A percentile compares a stretch with the other conserved stretches of the same genome.
These are phyloP conservation scores for Solenopsis invicta DNA, from an alignment of 1,140 invertebrate species.

Conservation along the genomic window DNA sequence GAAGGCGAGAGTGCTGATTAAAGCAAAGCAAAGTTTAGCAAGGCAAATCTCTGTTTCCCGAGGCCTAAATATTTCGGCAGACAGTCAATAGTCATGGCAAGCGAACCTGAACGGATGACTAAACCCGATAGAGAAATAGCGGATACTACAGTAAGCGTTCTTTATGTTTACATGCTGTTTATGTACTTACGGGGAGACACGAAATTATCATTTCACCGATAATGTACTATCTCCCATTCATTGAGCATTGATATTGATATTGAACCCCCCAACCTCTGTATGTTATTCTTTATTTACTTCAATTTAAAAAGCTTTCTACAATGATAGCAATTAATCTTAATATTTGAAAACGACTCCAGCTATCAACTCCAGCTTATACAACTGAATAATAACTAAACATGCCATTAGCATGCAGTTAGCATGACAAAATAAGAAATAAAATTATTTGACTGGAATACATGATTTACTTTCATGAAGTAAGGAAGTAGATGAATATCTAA, in stretches of 20 bases:
- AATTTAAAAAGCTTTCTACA: background rate
- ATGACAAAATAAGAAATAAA: background rate
- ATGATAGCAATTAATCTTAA: background rate
- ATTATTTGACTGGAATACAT: background rate
- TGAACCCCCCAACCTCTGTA: background rate
- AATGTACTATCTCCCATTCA: background rate
- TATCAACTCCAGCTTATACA: background rate
- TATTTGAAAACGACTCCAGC: background rate
- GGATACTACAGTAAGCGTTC: background rate
- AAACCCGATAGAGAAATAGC: background rate
- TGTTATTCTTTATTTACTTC: background rate
- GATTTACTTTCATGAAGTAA: background rate
- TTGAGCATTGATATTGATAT: too few species aligned
- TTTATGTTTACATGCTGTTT: background rate
- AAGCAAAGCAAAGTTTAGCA: background rate
- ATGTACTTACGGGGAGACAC: too few species aligned
- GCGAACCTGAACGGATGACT: background rate
- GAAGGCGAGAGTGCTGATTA: background rate
- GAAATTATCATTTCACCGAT: background rate
- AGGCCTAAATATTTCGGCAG: background rate
- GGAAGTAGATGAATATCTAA: background rate
- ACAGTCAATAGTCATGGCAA: background rate
- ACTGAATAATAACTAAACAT: background rate
- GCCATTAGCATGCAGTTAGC: too few species aligned
- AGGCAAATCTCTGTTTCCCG: background rate